A percentile compares a stretch with the other conserved stretches of the same genome.
Conservation (phyloP, 2,888 invertebrate species). For the Agriotes lineatus region DNA sequence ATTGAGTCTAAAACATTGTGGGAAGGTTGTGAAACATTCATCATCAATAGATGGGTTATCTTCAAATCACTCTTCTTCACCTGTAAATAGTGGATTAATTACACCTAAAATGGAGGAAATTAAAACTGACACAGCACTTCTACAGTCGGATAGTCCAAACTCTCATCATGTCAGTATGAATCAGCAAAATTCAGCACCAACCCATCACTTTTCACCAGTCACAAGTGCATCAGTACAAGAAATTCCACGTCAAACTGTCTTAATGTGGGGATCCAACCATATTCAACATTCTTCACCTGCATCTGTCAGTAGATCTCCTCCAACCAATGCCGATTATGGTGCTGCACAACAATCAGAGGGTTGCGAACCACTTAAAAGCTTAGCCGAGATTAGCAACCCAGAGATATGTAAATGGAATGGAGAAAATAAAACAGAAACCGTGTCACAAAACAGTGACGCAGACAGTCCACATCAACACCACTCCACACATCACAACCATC, state of each 20-base stretch:
- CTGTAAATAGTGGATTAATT: conserved; percentile 71
- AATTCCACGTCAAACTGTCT: conserved; percentile 87
- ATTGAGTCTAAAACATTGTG: conserved; percentile 57
- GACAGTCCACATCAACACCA: conserved; percentile 64
- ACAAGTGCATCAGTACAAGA: conserved; percentile 58
- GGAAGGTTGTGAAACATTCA: conserved; percentile 61
- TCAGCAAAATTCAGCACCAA: conserved; percentile 54
- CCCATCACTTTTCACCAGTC: conserved; percentile 64
- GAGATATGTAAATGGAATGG: conserved; percentile 64
- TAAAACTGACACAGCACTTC: conserved; percentile 66
- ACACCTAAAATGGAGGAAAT: conserved; percentile 75
- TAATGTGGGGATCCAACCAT: conserved; percentile 86
- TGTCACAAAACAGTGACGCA: conserved; percentile 56
- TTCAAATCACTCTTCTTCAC: conserved; percentile 73
- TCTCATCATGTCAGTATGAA: conserved; percentile 51
- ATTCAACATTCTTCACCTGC: conserved; percentile 54
- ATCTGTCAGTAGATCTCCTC: conserved; percentile 57
- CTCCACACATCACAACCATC: conserved; percentile 60
- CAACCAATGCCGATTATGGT: conserved; percentile 51
- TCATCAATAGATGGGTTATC: conserved; percentile 68
- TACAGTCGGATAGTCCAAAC: conserved; percentile 55
- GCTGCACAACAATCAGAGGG: conserved; percentile 52
- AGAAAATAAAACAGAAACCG: conserved; percentile 58
- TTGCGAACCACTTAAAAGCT: conserved; percentile 60
- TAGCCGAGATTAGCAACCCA: conserved; percentile 61